Percentiles rank a stretch among this genome's conserved stretches.
These are phyloP conservation scores for Megaceryle alcyon DNA, from an alignment of 2,797 vertebrate genomes.

Conservation along the genomic window DNA sequence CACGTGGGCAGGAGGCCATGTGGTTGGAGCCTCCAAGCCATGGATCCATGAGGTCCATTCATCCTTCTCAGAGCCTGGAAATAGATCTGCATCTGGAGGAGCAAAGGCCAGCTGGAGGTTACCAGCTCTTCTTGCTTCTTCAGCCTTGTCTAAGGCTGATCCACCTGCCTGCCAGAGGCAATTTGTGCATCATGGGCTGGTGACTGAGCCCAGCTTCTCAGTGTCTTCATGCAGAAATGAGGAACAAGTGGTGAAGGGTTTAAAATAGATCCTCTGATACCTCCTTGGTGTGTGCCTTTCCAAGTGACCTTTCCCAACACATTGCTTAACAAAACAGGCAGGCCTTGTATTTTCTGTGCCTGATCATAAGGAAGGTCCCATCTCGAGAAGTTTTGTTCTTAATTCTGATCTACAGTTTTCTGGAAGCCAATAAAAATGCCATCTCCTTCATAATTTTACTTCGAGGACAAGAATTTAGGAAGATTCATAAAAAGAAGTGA, in stretches of 20 bases:
- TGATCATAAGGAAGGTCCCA: background rate
- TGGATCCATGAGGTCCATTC: background rate
- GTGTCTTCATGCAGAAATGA: background rate
- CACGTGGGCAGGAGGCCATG: background rate
- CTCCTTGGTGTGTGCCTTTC: background rate
- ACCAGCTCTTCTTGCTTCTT: background rate
- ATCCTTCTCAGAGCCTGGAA: background rate
- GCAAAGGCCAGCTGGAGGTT: background rate
- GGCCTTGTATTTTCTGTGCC: background rate
- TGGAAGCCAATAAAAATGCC: background rate
- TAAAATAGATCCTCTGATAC: background rate
- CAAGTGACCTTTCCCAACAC: background rate
- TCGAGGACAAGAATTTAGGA: background rate
- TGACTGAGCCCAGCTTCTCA: background rate
- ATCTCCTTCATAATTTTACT: background rate
- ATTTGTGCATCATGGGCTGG: background rate
- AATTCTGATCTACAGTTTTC: background rate
- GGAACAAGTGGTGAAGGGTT: background rate
- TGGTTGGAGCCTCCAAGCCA: background rate
- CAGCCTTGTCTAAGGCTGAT: background rate
- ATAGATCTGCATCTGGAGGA: background rate
- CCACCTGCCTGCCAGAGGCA: background rate
- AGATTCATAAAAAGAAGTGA: background rate
- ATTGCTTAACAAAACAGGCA: background rate
- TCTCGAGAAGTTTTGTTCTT: background rate